These are phyloP conservation scores for Xenentodon cancila DNA, from an alignment of 2,797 vertebrate species.

Conservation along the genomic window DNA sequence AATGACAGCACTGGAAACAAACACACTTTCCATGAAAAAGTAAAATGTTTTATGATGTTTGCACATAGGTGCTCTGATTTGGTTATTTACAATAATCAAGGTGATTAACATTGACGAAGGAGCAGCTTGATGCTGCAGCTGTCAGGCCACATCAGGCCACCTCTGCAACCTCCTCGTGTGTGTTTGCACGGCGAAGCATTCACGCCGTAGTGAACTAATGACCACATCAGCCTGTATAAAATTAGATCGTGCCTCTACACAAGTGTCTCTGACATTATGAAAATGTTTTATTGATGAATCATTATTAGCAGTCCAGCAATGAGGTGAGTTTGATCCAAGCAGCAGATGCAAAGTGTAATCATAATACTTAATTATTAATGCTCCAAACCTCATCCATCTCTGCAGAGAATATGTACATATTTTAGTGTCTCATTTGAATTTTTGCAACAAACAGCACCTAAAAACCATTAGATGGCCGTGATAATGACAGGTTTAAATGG, in stretches of 20 bases:
- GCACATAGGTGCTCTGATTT: constrained; percentile 70
- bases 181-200: constrained; percentile 63
- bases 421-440: constrained; percentile 86
- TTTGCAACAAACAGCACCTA: constrained; percentile 83
- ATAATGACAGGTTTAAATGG: constrained; percentile 81
- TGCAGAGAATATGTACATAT: constrained; percentile 84
- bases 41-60: constrained; percentile 74
- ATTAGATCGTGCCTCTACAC: constrained; percentile 78
- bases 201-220: constrained; percentile 81
- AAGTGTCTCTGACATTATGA: constrained; percentile 84
- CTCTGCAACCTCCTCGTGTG: constrained; percentile 59
- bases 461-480: constrained; percentile 77
- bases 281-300: constrained; percentile 88
- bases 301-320: constrained; percentile 80
- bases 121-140: constrained; percentile 70
- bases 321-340: constrained; percentile 81
- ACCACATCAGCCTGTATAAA: constrained; percentile 77
- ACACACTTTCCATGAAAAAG: constrained; percentile 72
- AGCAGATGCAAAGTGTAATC: constrained; percentile 85
- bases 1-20: constrained; percentile 61
- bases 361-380: constrained; percentile 87
- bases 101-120: constrained; percentile 82
- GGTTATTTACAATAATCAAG: constrained; percentile 57
- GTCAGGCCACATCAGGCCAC: constrained; percentile 77
- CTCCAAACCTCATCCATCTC: constrained; percentile 83